phyloP scores from a whole-genome alignment of 2,797 vertebrate genomes.

The Myotis vivesi region DNA sequence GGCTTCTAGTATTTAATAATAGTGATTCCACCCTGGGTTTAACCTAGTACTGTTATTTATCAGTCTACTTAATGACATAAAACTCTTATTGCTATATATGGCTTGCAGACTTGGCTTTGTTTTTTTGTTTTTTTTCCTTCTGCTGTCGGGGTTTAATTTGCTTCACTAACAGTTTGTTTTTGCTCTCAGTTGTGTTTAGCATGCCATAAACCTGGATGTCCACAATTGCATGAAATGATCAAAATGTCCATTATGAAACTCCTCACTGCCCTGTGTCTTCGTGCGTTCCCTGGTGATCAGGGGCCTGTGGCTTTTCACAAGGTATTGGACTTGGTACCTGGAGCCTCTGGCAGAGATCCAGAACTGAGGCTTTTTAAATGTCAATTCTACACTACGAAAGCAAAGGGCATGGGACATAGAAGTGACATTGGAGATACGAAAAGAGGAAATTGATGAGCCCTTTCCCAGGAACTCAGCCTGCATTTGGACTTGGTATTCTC shows the following conservation, averaged over 20 bases:
- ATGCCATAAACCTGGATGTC: constrained; percentile 83
- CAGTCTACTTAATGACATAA: background rate
- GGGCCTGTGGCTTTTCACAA: constrained; percentile 79
- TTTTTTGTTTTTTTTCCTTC: background rate
- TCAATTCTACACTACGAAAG: background rate
- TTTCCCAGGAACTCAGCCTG: constrained; percentile 78
- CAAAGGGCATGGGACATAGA: constrained; percentile 22
- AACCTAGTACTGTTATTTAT: constrained; percentile 71
- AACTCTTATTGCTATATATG: background rate
- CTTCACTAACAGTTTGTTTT: constrained; percentile 79
- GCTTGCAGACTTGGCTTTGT: background rate
- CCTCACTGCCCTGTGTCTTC: constrained; percentile 79
- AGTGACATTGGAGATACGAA: background rate
- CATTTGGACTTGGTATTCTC: constrained; percentile 39
- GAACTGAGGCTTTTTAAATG: background rate
- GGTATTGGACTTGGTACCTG: constrained; percentile 67
- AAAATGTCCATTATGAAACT: constrained; percentile 80
- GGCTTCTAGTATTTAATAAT: background rate
- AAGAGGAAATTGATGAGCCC: constrained; percentile 49
- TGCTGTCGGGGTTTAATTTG: constrained; percentile 64
- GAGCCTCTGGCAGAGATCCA: background rate
- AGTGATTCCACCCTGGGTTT: background rate
- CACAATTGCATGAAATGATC: constrained; percentile 84
- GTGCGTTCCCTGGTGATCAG: constrained; percentile 69
- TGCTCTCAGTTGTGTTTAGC: constrained; percentile 82